Conservation (phyloP, 2,888 invertebrate genomes). For the Cylindroiulus punctatus region DNA sequence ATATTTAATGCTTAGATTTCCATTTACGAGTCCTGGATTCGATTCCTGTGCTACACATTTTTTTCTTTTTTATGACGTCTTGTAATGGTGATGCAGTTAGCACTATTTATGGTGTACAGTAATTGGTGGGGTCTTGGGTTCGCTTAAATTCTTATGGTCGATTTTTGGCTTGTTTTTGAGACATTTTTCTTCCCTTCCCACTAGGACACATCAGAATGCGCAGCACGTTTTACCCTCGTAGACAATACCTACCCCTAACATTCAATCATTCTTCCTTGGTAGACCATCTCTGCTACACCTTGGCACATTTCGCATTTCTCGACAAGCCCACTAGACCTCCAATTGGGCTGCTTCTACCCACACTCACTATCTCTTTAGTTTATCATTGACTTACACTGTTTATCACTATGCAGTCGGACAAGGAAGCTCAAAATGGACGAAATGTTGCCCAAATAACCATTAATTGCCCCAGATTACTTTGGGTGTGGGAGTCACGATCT, state of each 20-base stretch:
- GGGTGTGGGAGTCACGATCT: too few species aligned
- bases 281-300: background rate
- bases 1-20: too few species aligned
- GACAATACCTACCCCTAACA: background rate
- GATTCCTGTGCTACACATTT: background rate
- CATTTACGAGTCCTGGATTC: background rate
- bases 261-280: background rate
- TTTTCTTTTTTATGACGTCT: too few species aligned
- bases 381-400: background rate
- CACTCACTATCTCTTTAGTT: background rate
- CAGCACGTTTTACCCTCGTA: constrained; percentile 7
- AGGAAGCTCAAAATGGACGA: background rate
- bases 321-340: background rate
- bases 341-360: background rate
- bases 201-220: background rate
- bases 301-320: background rate
- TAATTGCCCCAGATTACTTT: background rate
- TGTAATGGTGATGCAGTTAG: background rate
- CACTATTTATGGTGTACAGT: background rate
- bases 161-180: background rate
- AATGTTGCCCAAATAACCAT: background rate
- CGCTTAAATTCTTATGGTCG: background rate
- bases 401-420: background rate
- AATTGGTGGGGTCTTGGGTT: background rate
- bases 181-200: background rate